Conservation (phyloP, 2,888 invertebrate genomes). For the Microctonus aethiopoides region DNA sequence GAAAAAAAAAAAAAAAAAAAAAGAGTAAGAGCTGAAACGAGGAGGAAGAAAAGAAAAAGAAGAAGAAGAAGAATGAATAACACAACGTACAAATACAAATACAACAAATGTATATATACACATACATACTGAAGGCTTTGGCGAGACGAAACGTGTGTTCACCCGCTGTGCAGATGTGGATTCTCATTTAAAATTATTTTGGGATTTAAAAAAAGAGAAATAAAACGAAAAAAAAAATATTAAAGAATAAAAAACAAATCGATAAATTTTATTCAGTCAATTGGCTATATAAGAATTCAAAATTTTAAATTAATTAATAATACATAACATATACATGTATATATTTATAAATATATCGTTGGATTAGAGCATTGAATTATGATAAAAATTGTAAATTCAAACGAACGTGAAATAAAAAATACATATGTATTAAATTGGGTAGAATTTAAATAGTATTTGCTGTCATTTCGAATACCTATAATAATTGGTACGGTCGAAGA, state of each 20-base stretch:
- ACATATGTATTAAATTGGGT: neutral
- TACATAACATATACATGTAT: no score
- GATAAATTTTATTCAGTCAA: neutral
- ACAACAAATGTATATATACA: neutral
- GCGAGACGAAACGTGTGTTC: slow-evolving; percentile 15
- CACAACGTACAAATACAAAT: neutral
- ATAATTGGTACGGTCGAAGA: neutral
- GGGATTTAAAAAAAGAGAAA: neutral
- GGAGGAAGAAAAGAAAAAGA: neutral
- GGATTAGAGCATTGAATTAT: no score
- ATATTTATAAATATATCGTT: no score
- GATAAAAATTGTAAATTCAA: no score
- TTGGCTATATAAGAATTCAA: neutral
- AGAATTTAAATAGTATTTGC: neutral
- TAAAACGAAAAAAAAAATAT: neutral
- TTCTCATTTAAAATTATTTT: slow-evolving; percentile 24
- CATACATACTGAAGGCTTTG: neutral
- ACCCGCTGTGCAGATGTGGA: slow-evolving; percentile 28
- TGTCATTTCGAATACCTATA: neutral
- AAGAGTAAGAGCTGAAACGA: neutral
- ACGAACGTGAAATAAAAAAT: no score
- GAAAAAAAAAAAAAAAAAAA: no score
- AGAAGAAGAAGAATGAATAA: neutral
- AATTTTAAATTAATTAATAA: neutral
- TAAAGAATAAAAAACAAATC: neutral